Conservation (phyloP, 92 coral and sea anemone species). For the Muricea muricata region DNA sequence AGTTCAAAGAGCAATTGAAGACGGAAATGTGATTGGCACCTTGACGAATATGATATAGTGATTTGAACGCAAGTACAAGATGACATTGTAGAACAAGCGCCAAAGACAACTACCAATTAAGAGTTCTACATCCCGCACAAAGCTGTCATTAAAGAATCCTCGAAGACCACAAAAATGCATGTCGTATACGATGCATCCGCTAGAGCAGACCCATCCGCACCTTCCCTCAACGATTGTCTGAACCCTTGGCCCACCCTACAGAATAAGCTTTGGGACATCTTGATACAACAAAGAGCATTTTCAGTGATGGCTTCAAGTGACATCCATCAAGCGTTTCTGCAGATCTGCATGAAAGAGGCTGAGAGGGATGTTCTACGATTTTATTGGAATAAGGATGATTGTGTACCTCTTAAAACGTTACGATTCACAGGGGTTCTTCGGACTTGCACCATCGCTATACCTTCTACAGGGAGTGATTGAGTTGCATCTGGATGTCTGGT, state of each 20-base stretch:
- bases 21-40: not conserved
- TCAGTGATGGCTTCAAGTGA: not conserved
- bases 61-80: not conserved
- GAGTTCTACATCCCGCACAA: constrained; percentile 27
- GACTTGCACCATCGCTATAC: not conserved
- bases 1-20: constrained; percentile 13
- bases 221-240: constrained; percentile 10
- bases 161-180: not conserved
- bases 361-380: not conserved
- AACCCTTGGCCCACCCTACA: constrained; percentile 6
- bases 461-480: not conserved
- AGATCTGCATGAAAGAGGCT: not conserved
- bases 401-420: not conserved
- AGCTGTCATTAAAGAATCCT: not conserved
- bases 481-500: not conserved
- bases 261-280: not conserved
- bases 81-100: constrained; percentile 1
- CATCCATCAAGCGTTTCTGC: not conserved
- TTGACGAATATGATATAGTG: not conserved
- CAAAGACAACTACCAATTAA: not conserved
- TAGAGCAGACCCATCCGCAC: not conserved
- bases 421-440: not conserved
- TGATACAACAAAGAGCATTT: not conserved
- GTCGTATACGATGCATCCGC: constrained; percentile 2
- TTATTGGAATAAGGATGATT: not conserved